phyloP scores from a whole-genome alignment of 2,113 vertebrate genomes.

The Coracopsis vasa region DNA sequence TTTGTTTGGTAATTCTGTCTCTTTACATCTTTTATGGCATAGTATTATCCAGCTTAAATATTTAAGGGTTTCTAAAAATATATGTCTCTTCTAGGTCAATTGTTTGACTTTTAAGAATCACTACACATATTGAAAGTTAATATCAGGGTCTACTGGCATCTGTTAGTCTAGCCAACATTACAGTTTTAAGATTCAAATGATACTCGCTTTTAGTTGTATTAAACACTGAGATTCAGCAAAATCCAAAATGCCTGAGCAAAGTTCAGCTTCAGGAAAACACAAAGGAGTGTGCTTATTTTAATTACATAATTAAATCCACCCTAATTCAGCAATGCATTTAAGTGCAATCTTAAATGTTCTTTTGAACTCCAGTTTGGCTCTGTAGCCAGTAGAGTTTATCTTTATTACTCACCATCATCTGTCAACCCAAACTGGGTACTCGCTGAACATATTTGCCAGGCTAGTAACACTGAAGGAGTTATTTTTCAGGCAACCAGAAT shows the following conservation, averaged over 20 bases:
- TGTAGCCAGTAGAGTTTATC: background rate
- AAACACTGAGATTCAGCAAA: background rate
- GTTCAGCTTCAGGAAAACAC: background rate
- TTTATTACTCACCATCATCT: constrained; percentile 12
- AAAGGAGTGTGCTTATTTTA: constrained; percentile 18
- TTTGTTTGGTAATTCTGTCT: background rate
- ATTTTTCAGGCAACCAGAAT: constrained; percentile 18
- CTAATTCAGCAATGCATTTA: constrained; percentile 23
- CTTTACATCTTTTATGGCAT: background rate
- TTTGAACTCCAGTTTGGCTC: constrained; percentile 27
- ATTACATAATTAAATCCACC: constrained; percentile 33
- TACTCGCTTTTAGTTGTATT: background rate
- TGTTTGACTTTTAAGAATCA: background rate
- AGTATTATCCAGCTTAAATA: constrained; percentile 3
- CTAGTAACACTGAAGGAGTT: background rate
- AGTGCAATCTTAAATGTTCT: background rate
- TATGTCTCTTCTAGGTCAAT: background rate
- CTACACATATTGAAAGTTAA: background rate
- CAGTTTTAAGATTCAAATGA: background rate
- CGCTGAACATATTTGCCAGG: background rate
- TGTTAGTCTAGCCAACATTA: background rate
- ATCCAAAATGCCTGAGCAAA: background rate
- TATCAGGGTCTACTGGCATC: background rate
- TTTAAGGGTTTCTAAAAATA: constrained; percentile 7
- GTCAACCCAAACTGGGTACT: background rate